phyloP scores from a whole-genome alignment of 2,113 vertebrate genomes.

The Corydoras sp. region DNA sequence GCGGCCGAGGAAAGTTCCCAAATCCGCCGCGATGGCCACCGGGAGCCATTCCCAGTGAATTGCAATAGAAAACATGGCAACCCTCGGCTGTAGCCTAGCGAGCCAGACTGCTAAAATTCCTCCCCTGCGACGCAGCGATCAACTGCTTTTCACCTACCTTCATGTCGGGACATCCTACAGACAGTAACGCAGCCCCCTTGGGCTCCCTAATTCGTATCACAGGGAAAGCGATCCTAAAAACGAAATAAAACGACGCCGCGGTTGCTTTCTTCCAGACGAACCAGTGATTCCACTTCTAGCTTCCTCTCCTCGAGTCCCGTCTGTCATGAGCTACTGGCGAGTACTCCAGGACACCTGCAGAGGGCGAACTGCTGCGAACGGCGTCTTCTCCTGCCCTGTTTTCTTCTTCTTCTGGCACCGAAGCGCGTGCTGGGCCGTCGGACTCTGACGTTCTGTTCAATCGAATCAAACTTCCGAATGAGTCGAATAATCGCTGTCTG shows the following conservation, averaged over 20 bases:
- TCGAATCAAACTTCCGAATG: too few species aligned
- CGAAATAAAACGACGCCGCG: conserved; percentile 49
- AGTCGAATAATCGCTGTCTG: too few species aligned
- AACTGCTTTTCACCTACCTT: conserved; percentile 69
- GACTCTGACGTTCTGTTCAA: too few species aligned
- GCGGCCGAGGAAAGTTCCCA: conserved; percentile 9
- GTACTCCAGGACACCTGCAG: conserved; percentile 40
- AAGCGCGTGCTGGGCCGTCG: too few species aligned
- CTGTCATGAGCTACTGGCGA: conserved; percentile 45
- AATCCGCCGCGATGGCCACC: conserved; percentile 44
- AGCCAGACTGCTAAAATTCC: conserved; percentile 14
- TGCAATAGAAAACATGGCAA: conserved; percentile 52
- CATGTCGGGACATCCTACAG: conserved; percentile 88
- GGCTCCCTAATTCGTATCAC: conserved; percentile 59
- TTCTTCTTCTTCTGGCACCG: conserved; percentile 28
- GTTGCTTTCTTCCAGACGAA: conserved; percentile 69
- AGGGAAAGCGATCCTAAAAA: conserved; percentile 52
- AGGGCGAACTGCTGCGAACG: conserved; percentile 42
- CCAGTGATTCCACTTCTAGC: conserved; percentile 63
- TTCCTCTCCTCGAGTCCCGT: conserved; percentile 61
- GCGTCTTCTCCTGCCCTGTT: background rate
- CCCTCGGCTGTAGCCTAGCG: conserved; percentile 35
- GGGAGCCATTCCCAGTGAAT: conserved; percentile 49
- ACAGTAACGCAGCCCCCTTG: conserved; percentile 63
- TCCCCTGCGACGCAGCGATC: conserved; percentile 40